phyloP scores from a whole-genome alignment of 1,140 invertebrate genomes.

The Hestina assimilis region DNA sequence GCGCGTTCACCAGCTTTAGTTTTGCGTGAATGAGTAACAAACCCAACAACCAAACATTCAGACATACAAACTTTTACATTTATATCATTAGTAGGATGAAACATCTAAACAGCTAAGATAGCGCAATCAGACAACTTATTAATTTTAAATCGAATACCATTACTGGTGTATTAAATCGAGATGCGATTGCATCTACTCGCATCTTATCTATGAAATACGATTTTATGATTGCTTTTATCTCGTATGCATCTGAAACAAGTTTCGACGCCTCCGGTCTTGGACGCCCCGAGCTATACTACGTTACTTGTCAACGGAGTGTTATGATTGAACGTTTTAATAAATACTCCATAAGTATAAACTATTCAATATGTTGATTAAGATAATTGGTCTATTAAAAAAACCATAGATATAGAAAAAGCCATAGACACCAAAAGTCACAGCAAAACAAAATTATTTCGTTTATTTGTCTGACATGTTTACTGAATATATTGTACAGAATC shows the following conservation, averaged over 20 bases:
- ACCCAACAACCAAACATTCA: too few species aligned
- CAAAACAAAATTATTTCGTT: too few species aligned
- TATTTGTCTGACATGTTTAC: too few species aligned
- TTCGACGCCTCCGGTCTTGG: not conserved
- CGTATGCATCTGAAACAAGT: conserved; percentile 4
- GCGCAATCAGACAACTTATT: conserved; percentile 2
- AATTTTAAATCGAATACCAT: conserved; percentile 5
- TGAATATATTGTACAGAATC: too few species aligned
- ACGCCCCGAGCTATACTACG: not conserved
- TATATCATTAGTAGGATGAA: too few species aligned
- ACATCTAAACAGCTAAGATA: too few species aligned
- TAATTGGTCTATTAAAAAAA: not conserved
- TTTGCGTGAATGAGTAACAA: too few species aligned
- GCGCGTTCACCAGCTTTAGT: too few species aligned
- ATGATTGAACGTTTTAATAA: not conserved
- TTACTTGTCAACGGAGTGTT: not conserved
- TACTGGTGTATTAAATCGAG: conserved; percentile 4
- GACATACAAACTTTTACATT: too few species aligned
- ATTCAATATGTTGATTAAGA: too few species aligned
- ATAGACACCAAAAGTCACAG: too few species aligned
- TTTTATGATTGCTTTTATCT: conserved; percentile 13
- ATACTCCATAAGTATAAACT: too few species aligned
- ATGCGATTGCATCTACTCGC: not conserved
- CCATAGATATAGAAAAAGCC: not conserved
- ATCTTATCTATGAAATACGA: conserved; percentile 8